These are phyloP conservation scores for Luffia ferchaultella DNA, from an alignment of 2,888 invertebrate genomes.

Conservation along the genomic window DNA sequence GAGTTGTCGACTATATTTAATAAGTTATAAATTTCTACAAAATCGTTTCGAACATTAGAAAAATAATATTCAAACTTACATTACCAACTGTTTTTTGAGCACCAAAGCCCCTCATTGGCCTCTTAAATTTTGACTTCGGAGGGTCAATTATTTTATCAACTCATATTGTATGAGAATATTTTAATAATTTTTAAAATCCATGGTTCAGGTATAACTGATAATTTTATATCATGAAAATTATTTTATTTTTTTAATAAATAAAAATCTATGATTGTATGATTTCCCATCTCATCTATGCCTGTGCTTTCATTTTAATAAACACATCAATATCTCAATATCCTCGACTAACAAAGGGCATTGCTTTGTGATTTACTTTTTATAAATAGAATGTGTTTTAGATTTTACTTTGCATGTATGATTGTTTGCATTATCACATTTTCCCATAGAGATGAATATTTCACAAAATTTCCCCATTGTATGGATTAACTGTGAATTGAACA, in stretches of 20 bases:
- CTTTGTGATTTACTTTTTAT: conserved; percentile 37
- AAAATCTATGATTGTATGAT: not conserved
- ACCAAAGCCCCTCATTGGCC: too few relatives aligned
- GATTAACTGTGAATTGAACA: too few relatives aligned
- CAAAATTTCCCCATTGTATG: too few relatives aligned
- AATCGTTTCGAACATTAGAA: too few relatives aligned
- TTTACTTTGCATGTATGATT: conserved; percentile 59
- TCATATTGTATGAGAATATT: too few relatives aligned
- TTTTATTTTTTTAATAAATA: conserved; percentile 1
- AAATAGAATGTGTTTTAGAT: conserved; percentile 32
- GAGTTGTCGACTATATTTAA: too few relatives aligned
- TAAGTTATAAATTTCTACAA: too few relatives aligned
- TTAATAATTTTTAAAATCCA: not conserved
- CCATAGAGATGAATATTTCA: not conserved
- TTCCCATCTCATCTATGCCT: not conserved
- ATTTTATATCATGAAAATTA: conserved; percentile 9
- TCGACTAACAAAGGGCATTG: conserved; percentile 40
- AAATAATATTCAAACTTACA: too few relatives aligned
- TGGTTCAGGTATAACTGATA: not conserved
- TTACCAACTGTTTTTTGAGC: too few relatives aligned
- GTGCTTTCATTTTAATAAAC: not conserved
- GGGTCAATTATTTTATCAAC: too few relatives aligned
- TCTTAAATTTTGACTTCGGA: too few relatives aligned
- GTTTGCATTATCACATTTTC: conserved; percentile 37
- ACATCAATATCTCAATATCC: conserved; percentile 27